These are phyloP conservation scores for Amphipyra tragopoginis DNA, from an alignment of 2,888 invertebrate species.

Conservation along the genomic window DNA sequence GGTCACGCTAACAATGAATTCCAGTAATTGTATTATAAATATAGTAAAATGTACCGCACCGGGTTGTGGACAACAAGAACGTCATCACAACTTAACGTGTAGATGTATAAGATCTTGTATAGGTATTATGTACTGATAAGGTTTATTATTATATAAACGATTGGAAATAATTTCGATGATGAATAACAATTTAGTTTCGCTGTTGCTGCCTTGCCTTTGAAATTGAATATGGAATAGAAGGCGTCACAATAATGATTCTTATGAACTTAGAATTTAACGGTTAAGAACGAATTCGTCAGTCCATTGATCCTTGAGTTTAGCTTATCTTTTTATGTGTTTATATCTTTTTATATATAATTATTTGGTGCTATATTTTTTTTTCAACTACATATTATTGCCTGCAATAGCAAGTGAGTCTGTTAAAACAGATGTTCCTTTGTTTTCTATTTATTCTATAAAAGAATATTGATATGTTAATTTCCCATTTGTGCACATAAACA, in stretches of 20 bases:
- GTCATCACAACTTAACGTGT: conserved; percentile 56
- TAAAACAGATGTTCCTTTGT: conserved; percentile 22
- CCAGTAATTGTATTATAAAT: conserved; percentile 75
- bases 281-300: conserved; percentile 13
- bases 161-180: conserved; percentile 48
- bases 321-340: conserved; percentile 24
- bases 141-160: conserved; percentile 35
- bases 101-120: conserved; percentile 61
- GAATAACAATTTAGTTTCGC: conserved; percentile 44
- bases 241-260: conserved; percentile 35
- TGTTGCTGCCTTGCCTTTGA: conserved; percentile 54
- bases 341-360: conserved; percentile 18
- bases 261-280: conserved; percentile 21
- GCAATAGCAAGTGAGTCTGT: conserved; percentile 8
- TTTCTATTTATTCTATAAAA: conserved; percentile 5
- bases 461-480: conserved; percentile 11
- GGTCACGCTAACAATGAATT: conserved; percentile 69
- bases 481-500: conserved; percentile 9
- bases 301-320: conserved; percentile 16
- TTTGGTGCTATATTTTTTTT: conserved; percentile 55
- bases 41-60: conserved; percentile 56
- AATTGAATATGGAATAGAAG: conserved; percentile 24
- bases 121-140: conserved; percentile 54
- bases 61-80: conserved; percentile 48
- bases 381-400: conserved; percentile 6